Base-by-base conservation (phyloP, 2,888 invertebrate genomes). In the Heliconius ethilla region DNA sequence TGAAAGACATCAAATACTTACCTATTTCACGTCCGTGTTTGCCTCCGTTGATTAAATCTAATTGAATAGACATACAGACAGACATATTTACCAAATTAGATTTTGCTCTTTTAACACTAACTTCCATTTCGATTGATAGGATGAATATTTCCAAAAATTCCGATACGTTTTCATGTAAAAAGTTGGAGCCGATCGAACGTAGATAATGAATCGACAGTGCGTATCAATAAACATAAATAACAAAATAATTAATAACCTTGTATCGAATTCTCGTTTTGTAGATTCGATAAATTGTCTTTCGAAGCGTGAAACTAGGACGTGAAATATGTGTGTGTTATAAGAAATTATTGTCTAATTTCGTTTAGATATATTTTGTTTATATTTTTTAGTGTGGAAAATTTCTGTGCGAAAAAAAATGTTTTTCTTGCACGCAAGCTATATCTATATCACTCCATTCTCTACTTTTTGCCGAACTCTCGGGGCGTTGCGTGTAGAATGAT, bases 31-130 rank as follows among this genome's bases (percentile, higher is more conserved):
- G 15, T 75, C 74, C 78, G 67, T 81, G 75, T 83, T 82, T 81
- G 77, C 81, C 70, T 67, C 75, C 79, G 76, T 75, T 81, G 81
- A 82, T 81, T 81, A 79, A 78, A 78, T 82, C 81, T 81, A 82
- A 82, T 81, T 82, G 81, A 82, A 83, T 80, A 78, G 75, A 77
- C 76, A 78, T 79, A 78, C 13, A 40, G 40, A 40, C 40, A 40
- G 15, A 15, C 15, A 18, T 15, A 45, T 45, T 5, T 18, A 18
- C 75, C 79, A 80, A 78, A 13, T 82, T 82, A 73, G 79, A 82
- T 81, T 81, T 82, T 81, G 78, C 59, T 80, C 67, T 72, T 80
- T 79, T 82, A 81, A 79, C 79, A 78, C 81, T 73, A 78, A 78
- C 77, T 81, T 82, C 82, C 79, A 79, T 81, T 80, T 75, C 63